Evolutionary conservation across 2,888 invertebrate genomes (phyloP), one percentile per base, ranked within the genome.

Genomic region (Trissonchulus latispiculum): DNA sequence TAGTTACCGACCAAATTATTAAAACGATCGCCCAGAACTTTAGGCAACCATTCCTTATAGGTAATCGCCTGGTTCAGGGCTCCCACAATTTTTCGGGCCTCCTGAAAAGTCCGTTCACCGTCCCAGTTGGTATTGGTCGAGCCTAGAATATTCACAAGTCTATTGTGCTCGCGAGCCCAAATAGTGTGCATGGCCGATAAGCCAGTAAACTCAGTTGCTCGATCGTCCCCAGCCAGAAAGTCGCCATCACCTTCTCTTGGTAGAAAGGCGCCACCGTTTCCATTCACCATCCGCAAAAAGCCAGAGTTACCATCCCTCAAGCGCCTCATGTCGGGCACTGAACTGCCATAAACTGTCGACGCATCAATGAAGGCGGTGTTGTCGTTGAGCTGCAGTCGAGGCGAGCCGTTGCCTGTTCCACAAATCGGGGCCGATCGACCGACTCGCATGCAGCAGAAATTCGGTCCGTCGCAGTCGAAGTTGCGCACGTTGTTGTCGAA

Each of bases 151-250:
- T 86, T 86, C 1, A 94, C 95, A 68, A 95, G 87, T 75, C 93
- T 87, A 82, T 97, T 97, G 83, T 97, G 96, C 81, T 96, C 94
- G n/a, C 96, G 86, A 87, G 96, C 88, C 85, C 86, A 87, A 32
- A 87, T 62, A 0, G 86, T 87, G 79, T 87, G 87, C 85, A 87
- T 86, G 1, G 86, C 81, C 2, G 86, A 78, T 28, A 87, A 79
- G 0, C 85, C 87, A 2, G 87, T 37, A 71, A 72, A 72, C n/a
- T 70, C 61, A 23, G 64, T 72, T 33, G 70, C 35, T 35, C 72
- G 69, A 29, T 72, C 61, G 72, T 81, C 81, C 28, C 81, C 81
- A 29, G 81, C 81, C n/a, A 80, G 79, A 75, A 81, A 81, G 28
- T 70, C 15, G 33, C 69, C 69, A n/a, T 64, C 69, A 23, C n/a